These are phyloP conservation scores for Elaphurus davidianus DNA, from an alignment of 2,113 vertebrate genomes.

Conservation along the genomic window DNA sequence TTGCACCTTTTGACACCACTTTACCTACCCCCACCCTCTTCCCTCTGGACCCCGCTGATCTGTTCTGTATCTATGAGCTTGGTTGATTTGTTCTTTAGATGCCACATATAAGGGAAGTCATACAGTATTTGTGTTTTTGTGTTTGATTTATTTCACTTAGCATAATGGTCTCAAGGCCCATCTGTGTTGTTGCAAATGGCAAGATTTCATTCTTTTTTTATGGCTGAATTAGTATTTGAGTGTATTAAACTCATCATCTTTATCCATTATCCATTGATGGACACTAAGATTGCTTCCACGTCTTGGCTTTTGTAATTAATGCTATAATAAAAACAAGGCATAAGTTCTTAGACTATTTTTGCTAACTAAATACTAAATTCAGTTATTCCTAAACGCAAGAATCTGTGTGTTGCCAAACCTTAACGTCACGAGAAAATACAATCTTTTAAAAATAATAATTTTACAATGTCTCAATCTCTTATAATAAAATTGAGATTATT, in stretches of 20 bases:
- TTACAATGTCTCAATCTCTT: background rate
- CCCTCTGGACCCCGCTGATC: background rate
- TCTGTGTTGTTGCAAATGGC: background rate
- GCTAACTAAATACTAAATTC: background rate
- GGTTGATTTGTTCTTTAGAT: background rate
- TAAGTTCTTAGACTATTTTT: background rate
- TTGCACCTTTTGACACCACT: background rate
- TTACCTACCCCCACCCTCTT: too few relatives aligned
- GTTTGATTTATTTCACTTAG: background rate
- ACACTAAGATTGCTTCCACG: background rate
- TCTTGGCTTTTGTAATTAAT: background rate
- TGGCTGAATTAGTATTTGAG: background rate
- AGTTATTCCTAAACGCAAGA: background rate
- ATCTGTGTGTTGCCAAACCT: background rate
- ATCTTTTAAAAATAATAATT: background rate
- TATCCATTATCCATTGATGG: background rate
- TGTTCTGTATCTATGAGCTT: background rate
- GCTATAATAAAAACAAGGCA: background rate
- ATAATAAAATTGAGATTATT: background rate
- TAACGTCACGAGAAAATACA: background rate
- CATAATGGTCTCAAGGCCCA: background rate
- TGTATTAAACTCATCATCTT: background rate
- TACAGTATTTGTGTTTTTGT: background rate
- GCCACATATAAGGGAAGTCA: background rate
- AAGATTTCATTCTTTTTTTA: background rate